Conservation (phyloP, 2,797 vertebrate species). For the Pagetopsis macropterus region DNA sequence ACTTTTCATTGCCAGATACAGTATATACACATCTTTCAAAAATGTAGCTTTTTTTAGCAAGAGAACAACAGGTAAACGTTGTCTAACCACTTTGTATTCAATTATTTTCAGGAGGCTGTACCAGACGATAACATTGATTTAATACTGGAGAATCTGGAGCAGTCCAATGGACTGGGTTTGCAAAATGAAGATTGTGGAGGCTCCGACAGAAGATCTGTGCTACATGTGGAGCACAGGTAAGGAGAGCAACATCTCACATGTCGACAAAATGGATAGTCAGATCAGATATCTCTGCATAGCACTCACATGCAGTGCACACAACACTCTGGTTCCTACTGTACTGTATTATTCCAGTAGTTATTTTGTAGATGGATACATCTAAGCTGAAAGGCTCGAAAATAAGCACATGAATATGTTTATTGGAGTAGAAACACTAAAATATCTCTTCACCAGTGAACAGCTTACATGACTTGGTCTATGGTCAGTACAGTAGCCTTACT, state of each 20-base stretch:
- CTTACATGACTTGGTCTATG: neutral
- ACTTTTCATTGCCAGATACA: neutral
- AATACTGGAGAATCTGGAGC: conserved; percentile 89
- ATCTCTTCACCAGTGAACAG: neutral
- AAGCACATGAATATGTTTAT: neutral
- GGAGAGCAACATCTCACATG: conserved; percentile 14
- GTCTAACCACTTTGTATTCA: neutral
- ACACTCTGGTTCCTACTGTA: neutral
- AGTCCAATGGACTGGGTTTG: conserved; percentile 75
- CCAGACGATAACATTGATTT: conserved; percentile 89
- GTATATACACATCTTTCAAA: neutral
- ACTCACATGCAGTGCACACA: neutral
- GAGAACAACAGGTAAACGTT: neutral
- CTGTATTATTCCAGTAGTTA: neutral
- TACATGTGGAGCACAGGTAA: conserved; percentile 96
- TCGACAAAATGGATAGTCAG: neutral
- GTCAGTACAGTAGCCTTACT: neutral
- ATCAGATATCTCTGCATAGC: neutral
- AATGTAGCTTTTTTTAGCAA: neutral
- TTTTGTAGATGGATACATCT: neutral
- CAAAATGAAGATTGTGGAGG: conserved; percentile 77
- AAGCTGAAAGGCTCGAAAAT: neutral
- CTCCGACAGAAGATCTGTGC: conserved; percentile 81
- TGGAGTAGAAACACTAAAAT: neutral
- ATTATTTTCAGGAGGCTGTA: conserved; percentile 69